A percentile compares a stretch with the other conserved stretches of the same genome.
These are phyloP conservation scores for Macrotrachela quadricornifera DNA, from an alignment of 1,140 invertebrate genomes.

Conservation along the genomic window DNA sequence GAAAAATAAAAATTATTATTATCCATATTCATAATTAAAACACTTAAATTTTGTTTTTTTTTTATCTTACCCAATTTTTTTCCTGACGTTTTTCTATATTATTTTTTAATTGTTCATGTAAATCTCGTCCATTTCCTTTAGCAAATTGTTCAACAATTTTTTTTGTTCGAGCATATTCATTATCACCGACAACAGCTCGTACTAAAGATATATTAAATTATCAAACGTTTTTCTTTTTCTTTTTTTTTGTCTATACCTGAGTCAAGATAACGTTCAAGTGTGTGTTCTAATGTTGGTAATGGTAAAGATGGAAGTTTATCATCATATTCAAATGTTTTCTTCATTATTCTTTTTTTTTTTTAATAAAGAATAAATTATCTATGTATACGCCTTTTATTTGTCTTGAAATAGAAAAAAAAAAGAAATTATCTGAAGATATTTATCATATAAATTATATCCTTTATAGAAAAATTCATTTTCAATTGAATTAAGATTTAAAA, in stretches of 20 bases:
- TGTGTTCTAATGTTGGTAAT: slow-evolving; percentile 20
- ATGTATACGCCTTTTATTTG: too few species aligned
- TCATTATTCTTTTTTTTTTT: too few species aligned
- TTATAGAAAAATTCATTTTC: too few species aligned
- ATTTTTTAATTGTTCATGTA: slow-evolving; percentile 20
- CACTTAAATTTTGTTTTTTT: too few species aligned
- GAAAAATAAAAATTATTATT: too few species aligned
- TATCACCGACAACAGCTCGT: slow-evolving; percentile 16
- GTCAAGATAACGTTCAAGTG: slow-evolving; percentile 26
- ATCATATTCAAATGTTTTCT: slow-evolving; percentile 20
- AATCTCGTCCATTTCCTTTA: slow-evolving; percentile 21
- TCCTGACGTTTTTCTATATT: slow-evolving; percentile 14
- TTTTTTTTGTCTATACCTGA: slow-evolving; percentile 9
- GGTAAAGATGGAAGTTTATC: slow-evolving; percentile 18
- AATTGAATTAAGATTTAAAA: too few species aligned
- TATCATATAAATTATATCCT: too few species aligned
- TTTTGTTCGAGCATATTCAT: slow-evolving; percentile 22
- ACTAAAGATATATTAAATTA: slow-evolving; percentile 10
- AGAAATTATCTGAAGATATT: too few species aligned
- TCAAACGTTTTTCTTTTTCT: too few species aligned
- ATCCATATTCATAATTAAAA: too few species aligned
- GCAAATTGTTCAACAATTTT: slow-evolving; percentile 24
- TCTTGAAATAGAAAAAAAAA: too few species aligned
- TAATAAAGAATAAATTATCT: too few species aligned
- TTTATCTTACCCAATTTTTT: slow-evolving; percentile 26